Percentiles rank a stretch among this genome's conserved stretches.
phyloP scores from a whole-genome alignment of 2,113 vertebrate genomes.

The Rhinolophus ferrumequinum region DNA sequence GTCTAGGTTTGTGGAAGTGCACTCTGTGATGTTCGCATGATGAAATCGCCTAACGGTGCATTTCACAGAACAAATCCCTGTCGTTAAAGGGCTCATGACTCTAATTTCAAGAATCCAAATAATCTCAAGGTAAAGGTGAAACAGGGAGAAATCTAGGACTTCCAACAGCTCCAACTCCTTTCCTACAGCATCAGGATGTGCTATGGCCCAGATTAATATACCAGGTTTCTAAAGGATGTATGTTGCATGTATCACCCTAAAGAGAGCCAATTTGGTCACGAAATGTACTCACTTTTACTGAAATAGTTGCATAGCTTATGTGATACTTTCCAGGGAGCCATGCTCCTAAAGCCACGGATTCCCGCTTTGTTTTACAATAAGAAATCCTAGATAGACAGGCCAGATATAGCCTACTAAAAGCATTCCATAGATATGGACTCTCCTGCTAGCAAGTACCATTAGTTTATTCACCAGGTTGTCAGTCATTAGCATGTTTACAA shows the following conservation, averaged over 20 bases:
- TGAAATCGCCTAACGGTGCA: neutral
- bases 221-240: neutral
- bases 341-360: neutral
- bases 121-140: neutral
- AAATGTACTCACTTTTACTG: constrained; percentile 2
- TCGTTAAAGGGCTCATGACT: neutral
- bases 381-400: neutral
- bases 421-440: constrained; percentile 25
- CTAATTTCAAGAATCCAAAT: neutral
- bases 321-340: neutral
- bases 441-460: neutral
- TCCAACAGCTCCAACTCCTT: neutral
- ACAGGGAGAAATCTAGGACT: neutral
- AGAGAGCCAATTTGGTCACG: neutral
- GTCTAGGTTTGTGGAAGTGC: no score
- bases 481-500: neutral
- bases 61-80: neutral
- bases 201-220: neutral
- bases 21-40: neutral
- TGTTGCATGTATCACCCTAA: neutral
- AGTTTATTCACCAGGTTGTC: neutral
- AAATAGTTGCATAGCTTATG: neutral
- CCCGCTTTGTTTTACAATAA: constrained; percentile 26
- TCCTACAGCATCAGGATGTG: neutral
- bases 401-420: neutral